Conservation (phyloP, 2,113 vertebrate genomes). For the Circaetus gallicus region DNA sequence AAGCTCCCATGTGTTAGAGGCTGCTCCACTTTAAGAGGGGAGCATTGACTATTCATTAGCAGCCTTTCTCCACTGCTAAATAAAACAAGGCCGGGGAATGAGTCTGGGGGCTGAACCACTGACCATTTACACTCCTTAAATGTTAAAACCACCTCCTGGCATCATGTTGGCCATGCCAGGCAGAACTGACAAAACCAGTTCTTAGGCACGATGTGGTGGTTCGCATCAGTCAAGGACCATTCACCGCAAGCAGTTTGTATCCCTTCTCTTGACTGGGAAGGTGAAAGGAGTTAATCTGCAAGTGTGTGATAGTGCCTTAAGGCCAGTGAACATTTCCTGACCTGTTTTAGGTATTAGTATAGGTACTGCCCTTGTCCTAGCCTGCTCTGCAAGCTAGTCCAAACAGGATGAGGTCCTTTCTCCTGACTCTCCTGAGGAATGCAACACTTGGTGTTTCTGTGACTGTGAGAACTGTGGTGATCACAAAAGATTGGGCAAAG, state of each 20-base stretch:
- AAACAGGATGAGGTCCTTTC: not conserved
- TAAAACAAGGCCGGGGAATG: not conserved
- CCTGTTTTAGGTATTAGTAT: not conserved
- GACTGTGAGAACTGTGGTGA: not conserved
- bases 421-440: not conserved
- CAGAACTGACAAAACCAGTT: not conserved
- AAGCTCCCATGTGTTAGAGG: not conserved
- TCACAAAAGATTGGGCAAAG: not conserved
- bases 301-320: not conserved
- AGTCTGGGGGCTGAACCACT: not conserved
- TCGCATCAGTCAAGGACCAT: not conserved
- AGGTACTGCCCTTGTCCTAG: not conserved
- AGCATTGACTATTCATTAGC: not conserved
- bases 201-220: not conserved
- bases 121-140: accelerated
- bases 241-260: not conserved
- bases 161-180: not conserved
- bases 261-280: not conserved
- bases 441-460: not conserved
- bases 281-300: not conserved
- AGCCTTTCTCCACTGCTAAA: not conserved
- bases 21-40: not conserved
- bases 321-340: not conserved
- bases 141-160: not conserved
- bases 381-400: not conserved